A percentile compares a stretch with the other conserved stretches of the same genome.
Evolutionary conservation across 1,140 invertebrate genomes (phyloP).

Genomic region (Colletes gigas): DNA sequence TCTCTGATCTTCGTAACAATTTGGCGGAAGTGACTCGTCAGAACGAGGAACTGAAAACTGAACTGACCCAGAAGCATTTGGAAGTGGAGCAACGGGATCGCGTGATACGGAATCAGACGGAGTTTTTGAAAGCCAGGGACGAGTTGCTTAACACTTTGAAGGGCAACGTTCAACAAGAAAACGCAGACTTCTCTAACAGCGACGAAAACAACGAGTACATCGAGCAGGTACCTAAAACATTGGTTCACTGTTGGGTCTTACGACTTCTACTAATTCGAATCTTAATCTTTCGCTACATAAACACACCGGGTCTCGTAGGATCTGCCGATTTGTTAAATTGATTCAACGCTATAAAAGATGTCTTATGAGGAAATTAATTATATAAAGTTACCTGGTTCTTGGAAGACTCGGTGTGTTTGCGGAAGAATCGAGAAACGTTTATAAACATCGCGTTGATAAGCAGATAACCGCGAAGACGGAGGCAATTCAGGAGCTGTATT

Average conservation of each 20-base stretch:
- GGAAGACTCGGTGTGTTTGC: background rate
- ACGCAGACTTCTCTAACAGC: conserved; percentile 14
- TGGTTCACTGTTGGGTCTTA: too few relatives aligned
- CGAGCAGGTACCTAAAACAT: background rate
- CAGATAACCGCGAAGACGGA: conserved; percentile 79
- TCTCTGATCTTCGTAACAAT: conserved; percentile 77
- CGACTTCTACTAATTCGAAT: too few relatives aligned
- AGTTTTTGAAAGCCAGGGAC: conserved; percentile 81
- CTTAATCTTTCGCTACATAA: background rate
- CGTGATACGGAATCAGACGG: conserved; percentile 80
- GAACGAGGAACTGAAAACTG: conserved; percentile 80
- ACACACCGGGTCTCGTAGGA: background rate
- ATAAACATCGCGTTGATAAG: conserved; percentile 24
- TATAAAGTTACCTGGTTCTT: too few relatives aligned
- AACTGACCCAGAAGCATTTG: conserved; percentile 79
- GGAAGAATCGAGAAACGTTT: background rate
- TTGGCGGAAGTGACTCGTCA: conserved; percentile 75
- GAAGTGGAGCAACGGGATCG: conserved; percentile 81
- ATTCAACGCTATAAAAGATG: too few relatives aligned
- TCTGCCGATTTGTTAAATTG: too few relatives aligned
- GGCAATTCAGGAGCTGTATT: conserved; percentile 81
- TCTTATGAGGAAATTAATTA: too few relatives aligned
- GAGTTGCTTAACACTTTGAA: conserved; percentile 74
- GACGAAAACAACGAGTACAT: conserved; percentile 36
- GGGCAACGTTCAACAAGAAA: conserved; percentile 26